phyloP scores from a whole-genome alignment of 2,113 vertebrate species.

The Hypomesus transpacificus region DNA sequence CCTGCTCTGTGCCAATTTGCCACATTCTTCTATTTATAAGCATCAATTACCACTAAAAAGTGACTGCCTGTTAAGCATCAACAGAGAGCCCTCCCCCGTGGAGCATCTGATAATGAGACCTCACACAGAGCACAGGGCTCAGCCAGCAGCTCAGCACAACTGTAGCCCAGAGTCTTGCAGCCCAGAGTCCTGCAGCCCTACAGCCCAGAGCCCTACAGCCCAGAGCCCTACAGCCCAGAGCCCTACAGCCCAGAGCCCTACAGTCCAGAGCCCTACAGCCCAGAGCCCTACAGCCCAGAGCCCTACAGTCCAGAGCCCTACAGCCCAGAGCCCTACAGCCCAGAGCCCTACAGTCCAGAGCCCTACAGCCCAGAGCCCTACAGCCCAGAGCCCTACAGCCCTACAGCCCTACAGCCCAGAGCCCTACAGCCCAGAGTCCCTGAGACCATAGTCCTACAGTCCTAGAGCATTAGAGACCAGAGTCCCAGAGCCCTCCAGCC shows the following conservation, averaged over 20 bases:
- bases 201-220: conserved; percentile 36
- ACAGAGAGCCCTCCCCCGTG: conserved; percentile 58
- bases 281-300: conserved; percentile 39
- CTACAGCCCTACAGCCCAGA: conserved; percentile 41
- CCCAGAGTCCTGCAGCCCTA: conserved; percentile 48
- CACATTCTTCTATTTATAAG: conserved; percentile 79
- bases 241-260: neutral
- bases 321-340: too few species aligned
- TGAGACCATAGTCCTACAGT: neutral
- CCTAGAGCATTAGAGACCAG: neutral
- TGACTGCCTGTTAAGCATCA: conserved; percentile 68
- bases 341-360: too few species aligned
- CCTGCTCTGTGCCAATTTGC: conserved; percentile 69
- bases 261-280: neutral
- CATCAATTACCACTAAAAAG: conserved; percentile 75
- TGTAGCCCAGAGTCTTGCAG: conserved; percentile 46
- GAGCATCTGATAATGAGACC: conserved; percentile 76
- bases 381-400: conserved; percentile 28
- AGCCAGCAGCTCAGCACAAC: conserved; percentile 48
- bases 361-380: too few species aligned
- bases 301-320: conserved; percentile 18
- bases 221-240: conserved; percentile 39
- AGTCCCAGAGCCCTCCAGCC: too few species aligned
- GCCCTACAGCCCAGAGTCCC: conserved; percentile 38
- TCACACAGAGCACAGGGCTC: conserved; percentile 70